Conservation (phyloP, 1,140 invertebrate genomes). For the Cyclina sinensis region DNA sequence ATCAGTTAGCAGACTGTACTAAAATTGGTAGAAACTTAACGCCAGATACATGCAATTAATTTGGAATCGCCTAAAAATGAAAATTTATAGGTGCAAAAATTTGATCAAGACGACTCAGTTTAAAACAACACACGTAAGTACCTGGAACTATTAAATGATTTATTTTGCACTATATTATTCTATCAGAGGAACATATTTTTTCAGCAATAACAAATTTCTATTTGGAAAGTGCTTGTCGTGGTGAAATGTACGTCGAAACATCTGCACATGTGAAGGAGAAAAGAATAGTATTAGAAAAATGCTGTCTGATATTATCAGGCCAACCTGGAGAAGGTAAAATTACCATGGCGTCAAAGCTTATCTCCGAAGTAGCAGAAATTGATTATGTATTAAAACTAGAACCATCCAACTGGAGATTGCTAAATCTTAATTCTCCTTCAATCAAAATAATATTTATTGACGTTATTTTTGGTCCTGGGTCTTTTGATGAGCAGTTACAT, state of each 20-base stretch:
- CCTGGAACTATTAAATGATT: too few relatives aligned
- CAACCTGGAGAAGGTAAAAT: constrained; percentile 43
- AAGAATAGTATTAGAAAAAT: not conserved
- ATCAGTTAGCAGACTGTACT: too few relatives aligned
- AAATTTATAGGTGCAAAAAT: too few relatives aligned
- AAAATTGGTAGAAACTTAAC: too few relatives aligned
- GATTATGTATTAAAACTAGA: not conserved
- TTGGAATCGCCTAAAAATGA: too few relatives aligned
- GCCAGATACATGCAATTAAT: too few relatives aligned
- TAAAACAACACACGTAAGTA: too few relatives aligned
- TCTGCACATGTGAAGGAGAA: not conserved
- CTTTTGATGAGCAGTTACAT: not conserved
- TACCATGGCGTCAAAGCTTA: constrained; percentile 15
- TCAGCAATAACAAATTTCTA: not conserved
- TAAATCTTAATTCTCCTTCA: not conserved
- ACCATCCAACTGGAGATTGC: constrained; percentile 11
- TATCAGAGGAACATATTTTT: too few relatives aligned
- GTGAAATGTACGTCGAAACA: not conserved
- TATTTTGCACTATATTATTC: too few relatives aligned
- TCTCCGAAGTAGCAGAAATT: not conserved
- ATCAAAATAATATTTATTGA: constrained; percentile 38
- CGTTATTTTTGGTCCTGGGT: constrained; percentile 16
- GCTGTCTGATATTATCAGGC: not conserved
- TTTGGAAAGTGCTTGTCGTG: not conserved
- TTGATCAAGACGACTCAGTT: too few relatives aligned